A percentile compares a stretch with the other conserved stretches of the same genome.
Conservation (phyloP, 2,113 vertebrate species). For the Silurus glanis region DNA sequence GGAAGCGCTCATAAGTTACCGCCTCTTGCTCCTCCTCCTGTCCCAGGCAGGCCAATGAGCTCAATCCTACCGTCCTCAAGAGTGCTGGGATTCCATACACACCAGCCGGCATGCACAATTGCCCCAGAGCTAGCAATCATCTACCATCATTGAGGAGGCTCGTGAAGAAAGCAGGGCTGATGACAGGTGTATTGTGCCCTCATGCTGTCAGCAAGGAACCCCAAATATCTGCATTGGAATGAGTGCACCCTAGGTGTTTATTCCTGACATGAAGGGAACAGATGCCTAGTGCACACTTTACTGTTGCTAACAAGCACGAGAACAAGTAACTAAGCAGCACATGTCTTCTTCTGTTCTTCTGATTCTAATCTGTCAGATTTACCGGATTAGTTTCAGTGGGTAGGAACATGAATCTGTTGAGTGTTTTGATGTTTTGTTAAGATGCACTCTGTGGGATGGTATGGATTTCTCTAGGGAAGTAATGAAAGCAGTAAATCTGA, state of each 20-base stretch:
- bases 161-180: neutral
- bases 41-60: neutral
- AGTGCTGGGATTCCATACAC: constrained; percentile 42
- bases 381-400: neutral
- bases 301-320: neutral
- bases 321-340: neutral
- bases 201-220: constrained; percentile 32
- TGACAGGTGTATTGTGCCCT: constrained; percentile 40
- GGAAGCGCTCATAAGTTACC: constrained; percentile 36
- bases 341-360: neutral
- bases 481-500: neutral
- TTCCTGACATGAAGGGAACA: constrained; percentile 11
- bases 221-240: constrained; percentile 27
- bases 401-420: neutral
- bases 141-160: constrained; percentile 29
- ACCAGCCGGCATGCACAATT: constrained; percentile 39
- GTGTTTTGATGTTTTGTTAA: neutral
- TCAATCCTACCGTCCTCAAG: constrained; percentile 20
- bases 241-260: constrained; percentile 1
- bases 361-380: constrained; percentile 12
- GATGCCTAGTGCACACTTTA: constrained; percentile 21
- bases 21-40: constrained; percentile 24
- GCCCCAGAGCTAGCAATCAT: constrained; percentile 46
- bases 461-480: constrained; percentile 1
- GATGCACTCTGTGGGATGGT: neutral